Conservation (phyloP, 2,797 vertebrate species). For the Gallinago stenura region DNA sequence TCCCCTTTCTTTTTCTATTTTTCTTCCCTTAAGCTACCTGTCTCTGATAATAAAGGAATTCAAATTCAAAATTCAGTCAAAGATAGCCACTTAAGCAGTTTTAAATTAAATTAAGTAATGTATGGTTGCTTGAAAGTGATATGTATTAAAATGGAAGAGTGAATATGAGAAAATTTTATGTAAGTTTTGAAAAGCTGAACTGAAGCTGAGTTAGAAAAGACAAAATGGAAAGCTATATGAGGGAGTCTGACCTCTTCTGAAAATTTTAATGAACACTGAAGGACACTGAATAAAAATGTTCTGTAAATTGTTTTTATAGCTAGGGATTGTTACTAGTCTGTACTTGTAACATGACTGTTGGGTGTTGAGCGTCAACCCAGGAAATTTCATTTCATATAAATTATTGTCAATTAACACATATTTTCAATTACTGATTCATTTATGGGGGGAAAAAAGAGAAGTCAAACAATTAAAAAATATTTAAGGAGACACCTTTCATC, state of each 20-base stretch:
- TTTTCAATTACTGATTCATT: not conserved
- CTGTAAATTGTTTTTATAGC: not conserved
- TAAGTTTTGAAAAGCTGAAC: not conserved
- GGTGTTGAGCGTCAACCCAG: not conserved
- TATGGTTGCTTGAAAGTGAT: not conserved
- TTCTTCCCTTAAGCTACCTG: not conserved
- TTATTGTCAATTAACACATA: not conserved
- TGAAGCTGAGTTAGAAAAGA: not conserved
- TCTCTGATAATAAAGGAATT: not conserved
- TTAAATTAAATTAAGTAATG: not conserved
- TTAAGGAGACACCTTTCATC: not conserved
- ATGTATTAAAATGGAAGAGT: not conserved
- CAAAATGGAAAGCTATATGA: not conserved
- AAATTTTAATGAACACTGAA: not conserved
- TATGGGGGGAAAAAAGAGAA: not conserved
- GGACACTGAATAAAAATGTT: rapidly evolving
- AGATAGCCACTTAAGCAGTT: not conserved
- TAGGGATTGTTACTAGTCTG: not conserved
- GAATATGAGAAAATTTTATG: not conserved
- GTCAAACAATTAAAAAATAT: not conserved
- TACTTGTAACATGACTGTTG: not conserved
- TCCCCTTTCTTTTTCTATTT: not conserved
- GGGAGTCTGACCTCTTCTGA: not conserved
- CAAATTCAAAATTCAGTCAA: not conserved
- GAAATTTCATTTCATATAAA: not conserved